Percentiles rank a stretch among this genome's conserved stretches.
Evolutionary conservation across 2,113 vertebrate genomes (phyloP).

Genomic region (Myocastor coypus): DNA sequence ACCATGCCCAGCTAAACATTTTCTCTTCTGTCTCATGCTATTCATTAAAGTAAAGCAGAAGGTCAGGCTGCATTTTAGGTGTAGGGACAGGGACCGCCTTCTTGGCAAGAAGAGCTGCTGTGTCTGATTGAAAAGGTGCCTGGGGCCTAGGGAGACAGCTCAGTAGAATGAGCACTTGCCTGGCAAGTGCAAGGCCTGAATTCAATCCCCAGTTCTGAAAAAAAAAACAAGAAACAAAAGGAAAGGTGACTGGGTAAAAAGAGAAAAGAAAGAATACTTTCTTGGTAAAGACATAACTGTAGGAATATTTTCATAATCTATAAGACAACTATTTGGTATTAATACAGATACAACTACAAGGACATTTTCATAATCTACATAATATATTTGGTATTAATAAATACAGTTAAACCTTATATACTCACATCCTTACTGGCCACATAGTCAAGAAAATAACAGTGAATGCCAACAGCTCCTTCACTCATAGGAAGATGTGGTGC

Average conservation of each 20-base stretch:
- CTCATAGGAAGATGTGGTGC: neutral
- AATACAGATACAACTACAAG: neutral
- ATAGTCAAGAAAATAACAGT: slow-evolving; percentile 38
- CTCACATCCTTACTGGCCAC: neutral
- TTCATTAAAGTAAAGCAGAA: slow-evolving; percentile 40
- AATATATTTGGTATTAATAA: neutral
- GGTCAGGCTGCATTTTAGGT: neutral
- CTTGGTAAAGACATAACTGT: neutral
- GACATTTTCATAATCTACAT: neutral
- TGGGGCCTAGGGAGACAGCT: neutral
- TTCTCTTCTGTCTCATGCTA: neutral
- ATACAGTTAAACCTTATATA: neutral
- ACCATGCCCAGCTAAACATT: too few relatives aligned
- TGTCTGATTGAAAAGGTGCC: neutral
- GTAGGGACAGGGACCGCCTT: neutral
- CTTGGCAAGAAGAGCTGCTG: neutral
- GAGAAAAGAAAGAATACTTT: neutral
- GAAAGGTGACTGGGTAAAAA: neutral
- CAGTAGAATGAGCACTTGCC: too few relatives aligned
- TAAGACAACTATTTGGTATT: neutral
- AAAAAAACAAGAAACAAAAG: too few relatives aligned
- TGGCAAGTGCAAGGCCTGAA: too few relatives aligned
- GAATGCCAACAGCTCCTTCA: neutral
- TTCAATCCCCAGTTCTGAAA: too few relatives aligned
- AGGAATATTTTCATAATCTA: neutral